Conservation (phyloP, 2,797 vertebrate species). For the Echiichthys vipera region DNA sequence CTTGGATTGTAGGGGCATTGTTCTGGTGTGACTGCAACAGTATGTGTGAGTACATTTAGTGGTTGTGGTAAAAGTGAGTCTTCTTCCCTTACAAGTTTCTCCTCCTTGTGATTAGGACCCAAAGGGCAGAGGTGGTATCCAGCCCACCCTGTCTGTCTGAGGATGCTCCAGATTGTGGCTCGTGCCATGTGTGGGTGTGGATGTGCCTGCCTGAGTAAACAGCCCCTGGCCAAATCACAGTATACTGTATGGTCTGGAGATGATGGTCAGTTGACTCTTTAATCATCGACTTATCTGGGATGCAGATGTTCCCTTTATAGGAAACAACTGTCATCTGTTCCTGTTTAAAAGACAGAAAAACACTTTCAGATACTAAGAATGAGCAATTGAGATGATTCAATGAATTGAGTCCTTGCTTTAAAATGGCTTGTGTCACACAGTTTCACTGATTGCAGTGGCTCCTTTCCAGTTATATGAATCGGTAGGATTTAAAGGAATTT, state of each 20-base stretch:
- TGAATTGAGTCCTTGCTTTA: not conserved
- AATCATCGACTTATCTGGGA: slow-evolving; percentile 65
- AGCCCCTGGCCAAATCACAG: slow-evolving; percentile 55
- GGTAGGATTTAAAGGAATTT: not conserved
- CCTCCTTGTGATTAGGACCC: slow-evolving; percentile 46
- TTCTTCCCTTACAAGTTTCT: slow-evolving; percentile 52
- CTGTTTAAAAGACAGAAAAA: slow-evolving; percentile 32
- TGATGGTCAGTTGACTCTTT: slow-evolving; percentile 64
- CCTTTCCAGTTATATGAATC: not conserved
- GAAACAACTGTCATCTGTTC: slow-evolving; percentile 49
- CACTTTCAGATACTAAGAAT: not conserved
- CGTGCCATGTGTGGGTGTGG: slow-evolving; percentile 38
- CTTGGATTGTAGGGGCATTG: slow-evolving; percentile 78
- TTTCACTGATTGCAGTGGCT: not conserved
- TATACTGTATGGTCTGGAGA: slow-evolving; percentile 45
- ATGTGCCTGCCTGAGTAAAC: slow-evolving; percentile 54
- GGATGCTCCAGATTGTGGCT: slow-evolving; percentile 21
- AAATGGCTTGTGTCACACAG: not conserved
- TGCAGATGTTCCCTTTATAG: slow-evolving; percentile 71
- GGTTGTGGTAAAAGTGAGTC: slow-evolving; percentile 67
- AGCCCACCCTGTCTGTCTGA: slow-evolving; percentile 51
- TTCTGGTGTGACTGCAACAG: slow-evolving; percentile 71
- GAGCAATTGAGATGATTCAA: not conserved
- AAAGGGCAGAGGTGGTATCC: slow-evolving; percentile 48
- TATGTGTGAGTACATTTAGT: slow-evolving; percentile 66